Conservation (phyloP, 2,888 invertebrate species). For the Formica aserva region DNA sequence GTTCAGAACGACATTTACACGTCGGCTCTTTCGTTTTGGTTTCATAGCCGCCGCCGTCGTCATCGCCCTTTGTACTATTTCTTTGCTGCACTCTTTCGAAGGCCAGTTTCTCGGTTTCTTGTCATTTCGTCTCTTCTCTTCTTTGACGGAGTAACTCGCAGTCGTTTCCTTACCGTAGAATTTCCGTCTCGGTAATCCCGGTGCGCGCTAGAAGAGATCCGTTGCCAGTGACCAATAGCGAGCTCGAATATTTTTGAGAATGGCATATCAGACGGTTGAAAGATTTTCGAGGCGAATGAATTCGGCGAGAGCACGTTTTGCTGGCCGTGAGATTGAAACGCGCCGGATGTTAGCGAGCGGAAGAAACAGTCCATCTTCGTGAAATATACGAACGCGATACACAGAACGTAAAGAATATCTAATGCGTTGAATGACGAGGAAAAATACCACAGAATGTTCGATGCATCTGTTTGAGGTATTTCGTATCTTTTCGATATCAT, state of each 20-base stretch:
- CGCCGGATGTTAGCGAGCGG: neutral
- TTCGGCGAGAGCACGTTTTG: slow-evolving; percentile 1
- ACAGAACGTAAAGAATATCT: slow-evolving; percentile 31
- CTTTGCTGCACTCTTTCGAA: slow-evolving; percentile 49
- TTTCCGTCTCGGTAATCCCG: slow-evolving; percentile 70
- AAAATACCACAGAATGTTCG: neutral
- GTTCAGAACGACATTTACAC: slow-evolving; percentile 83
- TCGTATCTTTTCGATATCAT: slow-evolving; percentile 18
- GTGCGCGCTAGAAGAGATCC: slow-evolving; percentile 1
- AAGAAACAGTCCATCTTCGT: slow-evolving; percentile 9
- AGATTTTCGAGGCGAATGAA: slow-evolving; percentile 38
- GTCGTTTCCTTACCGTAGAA: slow-evolving; percentile 64
- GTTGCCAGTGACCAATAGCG: slow-evolving; percentile 39
- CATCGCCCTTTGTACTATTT: slow-evolving; percentile 68
- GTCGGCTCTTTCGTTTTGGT: slow-evolving; percentile 75
- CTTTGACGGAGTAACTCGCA: slow-evolving; percentile 54
- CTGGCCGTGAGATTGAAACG: slow-evolving; percentile 34
- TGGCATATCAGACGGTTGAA: slow-evolving; percentile 22
- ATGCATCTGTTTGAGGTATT: slow-evolving; percentile 33
- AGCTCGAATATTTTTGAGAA: slow-evolving; percentile 32
- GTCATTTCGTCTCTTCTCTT: slow-evolving; percentile 28
- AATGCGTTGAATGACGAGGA: slow-evolving; percentile 3
- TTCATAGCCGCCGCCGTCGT: slow-evolving; percentile 58
- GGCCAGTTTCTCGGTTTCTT: slow-evolving; percentile 48
- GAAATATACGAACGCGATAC: slow-evolving; percentile 21